A percentile compares a stretch with the other conserved stretches of the same genome.
These are phyloP conservation scores for Ips nitidus DNA, from an alignment of 1,140 invertebrate genomes.

Conservation along the genomic window DNA sequence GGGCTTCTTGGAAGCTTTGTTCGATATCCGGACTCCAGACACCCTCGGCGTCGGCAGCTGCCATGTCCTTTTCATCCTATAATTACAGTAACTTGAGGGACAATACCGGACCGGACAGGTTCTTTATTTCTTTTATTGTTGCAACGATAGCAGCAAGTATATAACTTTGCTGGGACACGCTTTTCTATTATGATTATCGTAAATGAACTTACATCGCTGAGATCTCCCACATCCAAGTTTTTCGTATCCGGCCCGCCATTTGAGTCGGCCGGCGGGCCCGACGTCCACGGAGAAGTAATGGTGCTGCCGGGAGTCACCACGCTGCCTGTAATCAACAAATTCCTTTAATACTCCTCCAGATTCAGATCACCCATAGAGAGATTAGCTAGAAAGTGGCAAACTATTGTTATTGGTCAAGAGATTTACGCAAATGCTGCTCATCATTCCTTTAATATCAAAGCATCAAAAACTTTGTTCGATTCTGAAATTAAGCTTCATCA, in stretches of 20 bases:
- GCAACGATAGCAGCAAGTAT: neutral
- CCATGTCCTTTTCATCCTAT: conserved; percentile 86
- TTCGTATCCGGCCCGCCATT: conserved; percentile 68
- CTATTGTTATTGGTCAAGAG: too few relatives aligned
- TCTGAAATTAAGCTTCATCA: too few relatives aligned
- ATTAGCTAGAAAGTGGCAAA: too few relatives aligned
- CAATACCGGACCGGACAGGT: neutral
- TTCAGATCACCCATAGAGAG: too few relatives aligned
- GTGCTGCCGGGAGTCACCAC: conserved; percentile 59
- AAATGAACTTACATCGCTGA: conserved; percentile 61
- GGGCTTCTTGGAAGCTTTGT: conserved; percentile 99
- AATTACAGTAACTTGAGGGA: conserved; percentile 7
- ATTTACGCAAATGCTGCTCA: too few relatives aligned
- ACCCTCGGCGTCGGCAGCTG: conserved; percentile 95
- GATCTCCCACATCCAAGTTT: conserved; percentile 70
- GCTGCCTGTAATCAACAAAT: conserved; percentile 43
- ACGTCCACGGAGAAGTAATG: conserved; percentile 74
- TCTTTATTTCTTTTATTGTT: neutral
- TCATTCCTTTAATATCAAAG: too few relatives aligned
- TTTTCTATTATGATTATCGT: conserved; percentile 4
- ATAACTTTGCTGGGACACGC: too few relatives aligned
- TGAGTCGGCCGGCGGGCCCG: conserved; percentile 66
- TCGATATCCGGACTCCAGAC: conserved; percentile 99
- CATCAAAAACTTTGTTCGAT: too few relatives aligned
- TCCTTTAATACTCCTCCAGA: neutral